Base-by-base conservation (phyloP, 64 coral and sea anemone species). In the Montipora cactus region DNA sequence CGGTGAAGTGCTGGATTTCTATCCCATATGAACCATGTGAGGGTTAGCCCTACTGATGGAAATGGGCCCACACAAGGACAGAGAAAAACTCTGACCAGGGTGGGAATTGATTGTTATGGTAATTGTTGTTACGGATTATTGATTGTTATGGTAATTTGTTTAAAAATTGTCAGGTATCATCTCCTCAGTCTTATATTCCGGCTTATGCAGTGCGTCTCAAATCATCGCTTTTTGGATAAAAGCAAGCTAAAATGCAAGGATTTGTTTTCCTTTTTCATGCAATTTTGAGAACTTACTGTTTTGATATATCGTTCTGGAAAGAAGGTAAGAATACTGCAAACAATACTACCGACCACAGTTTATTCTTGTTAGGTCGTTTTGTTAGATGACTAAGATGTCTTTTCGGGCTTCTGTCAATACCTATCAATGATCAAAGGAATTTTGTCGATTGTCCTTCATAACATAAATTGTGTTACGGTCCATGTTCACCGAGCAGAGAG, bases 201-300 rank as follows among this genome's bases (percentile, higher is more conserved):
- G n/a, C n/a, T n/a, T n/a, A n/a, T n/a, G n/a, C n/a, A n/a, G n/a
- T n/a, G n/a, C 62, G 82, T 71, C 62, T 50, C 50, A 71, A 71
- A 50, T 71, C 82, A 22, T 70, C 61, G 7, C 12, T 4, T 19
- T 55, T 84, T 46, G 44, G 3, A 86, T 12, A 72, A 47, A 37
- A 50, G 45, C 44, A 16, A 15, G 19, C 8, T 71, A 86, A 86
- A 86, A 86, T 86, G 82, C 71, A 86, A 86, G 82, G 18, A 71
- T 71, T 86, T 8, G 12, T 48, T 52, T 49, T 15, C 10, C 59
- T 64, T 57, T 10, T 57, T 57, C 59, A 15, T 64, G 3, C 13
- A 15, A 15, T 64, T 69, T 47, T 50, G 1, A 8, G 71, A 14
- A 48, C 13, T 49, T 49, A 18, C 68, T 11, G 5, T 71, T 16